phyloP scores from a whole-genome alignment of 2,888 invertebrate genomes.

The Drosophila hamatofila region DNA sequence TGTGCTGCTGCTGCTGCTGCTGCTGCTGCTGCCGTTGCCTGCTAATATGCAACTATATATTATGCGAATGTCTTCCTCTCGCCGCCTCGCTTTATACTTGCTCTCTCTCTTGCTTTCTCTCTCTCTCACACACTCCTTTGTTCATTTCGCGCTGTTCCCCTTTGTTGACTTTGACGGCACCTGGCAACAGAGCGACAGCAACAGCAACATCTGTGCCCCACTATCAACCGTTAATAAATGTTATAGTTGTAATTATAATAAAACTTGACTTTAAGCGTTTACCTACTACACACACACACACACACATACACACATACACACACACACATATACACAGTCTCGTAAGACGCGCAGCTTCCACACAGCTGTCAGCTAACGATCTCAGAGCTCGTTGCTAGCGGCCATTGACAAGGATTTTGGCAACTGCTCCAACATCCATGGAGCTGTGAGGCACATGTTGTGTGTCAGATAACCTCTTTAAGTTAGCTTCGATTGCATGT shows the following conservation, averaged over 20 bases:
- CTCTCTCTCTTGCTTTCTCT: neutral
- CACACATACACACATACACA: conserved; percentile 11
- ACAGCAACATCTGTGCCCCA: conserved; percentile 58
- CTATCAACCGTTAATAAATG: conserved; percentile 75
- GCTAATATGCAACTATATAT: conserved; percentile 78
- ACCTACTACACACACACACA: conserved; percentile 31
- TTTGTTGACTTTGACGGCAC: conserved; percentile 65
- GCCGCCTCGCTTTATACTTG: neutral
- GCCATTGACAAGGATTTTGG: conserved; percentile 46
- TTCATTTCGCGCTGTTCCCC: conserved; percentile 22
- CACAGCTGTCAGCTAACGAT: conserved; percentile 60
- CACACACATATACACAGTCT: conserved; percentile 9
- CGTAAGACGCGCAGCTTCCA: conserved; percentile 18
- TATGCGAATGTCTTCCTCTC: conserved; percentile 51
- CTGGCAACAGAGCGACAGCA: conserved; percentile 52
- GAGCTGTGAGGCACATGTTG: conserved; percentile 27
- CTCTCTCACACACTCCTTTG: neutral
- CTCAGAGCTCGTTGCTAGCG: conserved; percentile 43
- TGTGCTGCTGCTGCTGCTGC: conserved; percentile 25
- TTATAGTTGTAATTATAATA: conserved; percentile 81
- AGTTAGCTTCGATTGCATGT: conserved; percentile 28
- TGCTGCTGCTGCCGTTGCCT: conserved; percentile 28
- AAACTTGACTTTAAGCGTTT: conserved; percentile 72
- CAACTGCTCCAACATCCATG: conserved; percentile 30
- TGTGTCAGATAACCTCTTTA: conserved; percentile 31